Base-by-base conservation (phyloP, 2,888 invertebrate genomes). In the Poecilobothrus nobilitatus region DNA sequence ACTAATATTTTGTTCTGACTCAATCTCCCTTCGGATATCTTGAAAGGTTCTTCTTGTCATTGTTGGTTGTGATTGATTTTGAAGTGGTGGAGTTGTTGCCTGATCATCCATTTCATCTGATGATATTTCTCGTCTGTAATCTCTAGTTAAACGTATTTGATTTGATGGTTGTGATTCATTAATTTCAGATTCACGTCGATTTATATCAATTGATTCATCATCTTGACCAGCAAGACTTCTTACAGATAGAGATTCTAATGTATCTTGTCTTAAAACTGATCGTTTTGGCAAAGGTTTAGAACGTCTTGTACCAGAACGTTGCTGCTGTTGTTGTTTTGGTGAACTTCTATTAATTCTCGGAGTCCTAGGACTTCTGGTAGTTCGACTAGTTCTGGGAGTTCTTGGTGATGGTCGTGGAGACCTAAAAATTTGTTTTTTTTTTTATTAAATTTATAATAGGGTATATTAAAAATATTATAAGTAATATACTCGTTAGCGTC, bases 101-200 rank as follows among this genome's bases (percentile, higher is more conserved):
- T 75, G 75, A 20, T 76, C 75, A 18, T 72, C 75, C 62, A 79
- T 72, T 68, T 79, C 79, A 63, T 33, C 66, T 37, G 18, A n/a
- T 18, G 15, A 12, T 53, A 15, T 18, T 53, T 27, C 37, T 10
- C 37, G 67, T 8, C 64, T 71, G 0, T 70, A 67, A 7, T 69
- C 68, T 69, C 75, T 75, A 69, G 69, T 73, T 44, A 76, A 62
- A 18, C 76, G 71, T 61, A 72, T 73, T 66, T 74, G 71, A 41
- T 64, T 72, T 4, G 62, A 15, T 21, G 15, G 7, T 64, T 15
- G 64, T 2, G 64, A 18, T 27, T 64, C 64, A 22, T 21, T 33
- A 6, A 12, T 5, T 20, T 64, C 64, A 22, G 64, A 27, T 2
- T 64, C 64, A 21, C 7, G 22, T 53, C 15, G 53, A 53, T 53